Conservation (phyloP, 2,888 invertebrate genomes). For the Drosophila maculinotata region DNA sequence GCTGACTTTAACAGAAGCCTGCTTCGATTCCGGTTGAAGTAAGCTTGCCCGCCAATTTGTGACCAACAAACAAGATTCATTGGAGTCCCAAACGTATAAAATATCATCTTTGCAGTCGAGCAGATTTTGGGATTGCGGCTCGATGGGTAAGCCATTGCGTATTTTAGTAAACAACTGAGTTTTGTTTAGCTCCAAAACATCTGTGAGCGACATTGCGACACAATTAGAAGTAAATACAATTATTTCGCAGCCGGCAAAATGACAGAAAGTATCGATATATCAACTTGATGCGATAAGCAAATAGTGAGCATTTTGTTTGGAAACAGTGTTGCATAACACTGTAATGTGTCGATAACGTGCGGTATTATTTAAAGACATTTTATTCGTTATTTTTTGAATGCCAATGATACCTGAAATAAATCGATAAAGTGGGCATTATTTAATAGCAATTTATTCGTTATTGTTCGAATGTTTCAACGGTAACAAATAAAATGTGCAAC, state of each 20-base stretch:
- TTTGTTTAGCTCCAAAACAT: conserved; percentile 87
- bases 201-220: conserved; percentile 85
- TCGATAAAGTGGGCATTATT: no score
- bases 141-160: conserved; percentile 86
- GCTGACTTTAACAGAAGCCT: conserved; percentile 28
- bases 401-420: no score
- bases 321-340: neutral
- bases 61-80: conserved; percentile 86
- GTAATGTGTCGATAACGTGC: neutral
- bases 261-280: conserved; percentile 10
- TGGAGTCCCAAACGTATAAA: conserved; percentile 88
- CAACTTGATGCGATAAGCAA: neutral
- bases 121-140: conserved; percentile 86
- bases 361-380: neutral
- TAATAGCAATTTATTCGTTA: no score
- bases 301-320: no score
- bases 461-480: no score
- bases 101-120: conserved; percentile 88
- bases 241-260: conserved; percentile 18
- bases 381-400: neutral
- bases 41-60: conserved; percentile 86
- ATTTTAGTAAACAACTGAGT: conserved; percentile 87
- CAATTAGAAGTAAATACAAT: conserved; percentile 24
- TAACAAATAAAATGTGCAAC: no score
- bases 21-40: conserved; percentile 63